Base-by-base conservation (phyloP, 2,888 invertebrate genomes). In the Neria commutata region DNA sequence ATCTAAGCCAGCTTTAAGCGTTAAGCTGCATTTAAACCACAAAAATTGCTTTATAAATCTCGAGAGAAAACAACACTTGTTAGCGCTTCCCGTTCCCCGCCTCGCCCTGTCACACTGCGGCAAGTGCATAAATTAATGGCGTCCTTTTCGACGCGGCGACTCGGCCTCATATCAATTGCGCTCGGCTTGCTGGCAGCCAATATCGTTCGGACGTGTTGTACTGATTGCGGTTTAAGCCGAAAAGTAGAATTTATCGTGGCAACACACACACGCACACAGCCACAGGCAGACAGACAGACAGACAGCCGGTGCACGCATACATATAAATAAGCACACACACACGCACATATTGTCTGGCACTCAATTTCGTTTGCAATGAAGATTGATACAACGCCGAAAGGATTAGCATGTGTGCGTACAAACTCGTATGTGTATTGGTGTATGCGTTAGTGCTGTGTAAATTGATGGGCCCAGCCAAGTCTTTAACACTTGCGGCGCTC, bases 291-390 rank as follows among this genome's bases (percentile, higher is more conserved):
- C n/a, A n/a, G n/a, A n/a, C n/a, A n/a, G n/a, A n/a, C n/a, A n/a
- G n/a, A n/a, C n/a, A n/a, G n/a, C n/a, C n/a, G n/a, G n/a, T n/a
- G 21, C 42, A 42, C 14, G 19, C 21, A 4, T n/a, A 6, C 37
- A 37, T 29, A 29, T 29, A 11, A 6, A 29, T 11, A 29, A 29
- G 29, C 29, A 6, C 6, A 29, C 29, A 29, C 11, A 29, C 11
- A 29, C 11, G 29, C 29, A 11, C 29, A n/a, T 29, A 11, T 11
- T 29, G 54, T 54, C 54, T 54, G 46, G 46, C 54, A 54, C 46
- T 54, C 54, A 54, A 54, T 54, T 54, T 54, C 54, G 33, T 16
- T 3, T 23, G 46, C 54, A 46, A 54, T 54, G 54, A 54, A 54
- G 54, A 54, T 54, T 54, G 54, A 54, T 46, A 33, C 54, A 42